Base-by-base conservation (phyloP, 2,797 vertebrate genomes). In the Micropoecilia bifurca region DNA sequence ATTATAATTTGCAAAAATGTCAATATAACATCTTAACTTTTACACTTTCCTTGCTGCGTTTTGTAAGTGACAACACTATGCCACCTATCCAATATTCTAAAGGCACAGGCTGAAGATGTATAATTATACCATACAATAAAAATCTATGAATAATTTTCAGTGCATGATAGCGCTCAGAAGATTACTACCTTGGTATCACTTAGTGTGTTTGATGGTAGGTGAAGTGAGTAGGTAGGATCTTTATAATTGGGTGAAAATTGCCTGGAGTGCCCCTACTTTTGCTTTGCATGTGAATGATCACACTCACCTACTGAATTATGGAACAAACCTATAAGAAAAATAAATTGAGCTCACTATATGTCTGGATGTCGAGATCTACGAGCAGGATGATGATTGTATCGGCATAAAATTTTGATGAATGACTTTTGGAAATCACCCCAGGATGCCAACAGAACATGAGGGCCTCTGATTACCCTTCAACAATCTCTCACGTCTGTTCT, bases 101-200 rank as follows among this genome's bases (percentile, higher is more conserved):
- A 92, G 86, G 88, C 85, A 88, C 78, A 61, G 76, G 30, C 73
- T 82, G 85, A 90, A 90, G 86, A 20, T 55, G 76, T 86, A 84
- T 89, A 91, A 93, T 93, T 92, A 91, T 85, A 85, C 71, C 80
- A 73, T 85, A 92, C 91, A 92, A 93, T 90, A 88, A 78, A 86
- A 90, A 84, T 90, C 90, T 73, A 93, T 93, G 91, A 93, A 94
- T 93, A 93, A 94, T 91, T 74, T 93, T 88, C 90, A 83, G 83
- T 55, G 45, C 73, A 74, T 46, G 75, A 84, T 74, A 63, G 83
- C 82, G 78, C 84, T 41, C 39, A 73, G 74, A 82, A 77, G 81
- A 90, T 89, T 82, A 91, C 78, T 86, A 89, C 88, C 75, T 83
- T 77, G 78, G 74, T 85, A 82, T 88, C 41, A 80, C 85, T 91